Conservation (phyloP, 2,888 invertebrate species). For the Antitype chi region DNA sequence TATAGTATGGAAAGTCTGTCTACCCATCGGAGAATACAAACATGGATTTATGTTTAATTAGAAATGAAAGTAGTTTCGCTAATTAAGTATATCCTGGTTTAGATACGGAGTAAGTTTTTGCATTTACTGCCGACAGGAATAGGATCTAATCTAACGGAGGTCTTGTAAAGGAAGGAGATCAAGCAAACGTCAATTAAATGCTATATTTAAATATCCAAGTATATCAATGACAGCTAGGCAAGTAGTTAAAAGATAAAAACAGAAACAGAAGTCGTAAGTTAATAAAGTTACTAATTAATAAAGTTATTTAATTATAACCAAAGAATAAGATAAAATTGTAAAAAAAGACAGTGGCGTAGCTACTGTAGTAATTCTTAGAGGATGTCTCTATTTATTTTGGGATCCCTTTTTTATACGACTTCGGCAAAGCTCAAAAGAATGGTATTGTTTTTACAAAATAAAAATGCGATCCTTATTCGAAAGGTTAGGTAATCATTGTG, state of each 20-base stretch:
- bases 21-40: not conserved
- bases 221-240: not conserved
- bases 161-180: constrained; percentile 24
- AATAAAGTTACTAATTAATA: not conserved
- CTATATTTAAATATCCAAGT: constrained; percentile 9
- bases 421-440: too few species aligned
- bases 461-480: too few species aligned
- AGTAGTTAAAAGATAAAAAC: not conserved
- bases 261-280: not conserved
- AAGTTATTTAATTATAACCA: not conserved
- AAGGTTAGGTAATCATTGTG: too few species aligned
- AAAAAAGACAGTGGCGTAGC: too few species aligned
- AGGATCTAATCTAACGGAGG: constrained; percentile 24
- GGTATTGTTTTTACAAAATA: too few species aligned
- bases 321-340: too few species aligned
- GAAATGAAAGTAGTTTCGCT: constrained; percentile 30
- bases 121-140: constrained; percentile 32
- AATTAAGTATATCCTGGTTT: constrained; percentile 11
- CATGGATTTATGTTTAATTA: not conserved
- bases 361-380: too few species aligned
- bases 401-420: too few species aligned
- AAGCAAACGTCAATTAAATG: constrained; percentile 20
- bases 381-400: too few species aligned
- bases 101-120: constrained; percentile 24
- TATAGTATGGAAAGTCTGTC: not conserved